Conservation (phyloP, 2,797 vertebrate genomes). For the Syndactyla subalaris region DNA sequence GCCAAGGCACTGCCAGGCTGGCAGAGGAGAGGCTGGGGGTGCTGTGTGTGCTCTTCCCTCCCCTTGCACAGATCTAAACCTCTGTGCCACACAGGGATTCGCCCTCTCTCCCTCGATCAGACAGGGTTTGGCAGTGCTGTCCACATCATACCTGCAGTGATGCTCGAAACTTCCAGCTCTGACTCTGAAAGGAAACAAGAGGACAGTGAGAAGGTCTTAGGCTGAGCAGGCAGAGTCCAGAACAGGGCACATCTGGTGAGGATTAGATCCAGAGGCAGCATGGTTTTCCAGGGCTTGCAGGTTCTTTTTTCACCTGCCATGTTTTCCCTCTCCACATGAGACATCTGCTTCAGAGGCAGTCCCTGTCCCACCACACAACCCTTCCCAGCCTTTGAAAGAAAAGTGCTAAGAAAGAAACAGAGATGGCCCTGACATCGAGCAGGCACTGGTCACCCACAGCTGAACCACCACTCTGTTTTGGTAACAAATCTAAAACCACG, state of each 20-base stretch:
- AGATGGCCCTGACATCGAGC: not conserved
- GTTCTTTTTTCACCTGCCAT: not conserved
- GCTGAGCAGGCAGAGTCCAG: not conserved
- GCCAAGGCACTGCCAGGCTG: not conserved
- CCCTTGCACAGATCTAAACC: not conserved
- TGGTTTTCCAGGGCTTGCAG: not conserved
- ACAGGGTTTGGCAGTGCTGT: not conserved
- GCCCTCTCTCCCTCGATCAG: not conserved
- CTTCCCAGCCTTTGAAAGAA: not conserved
- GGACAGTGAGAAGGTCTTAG: not conserved
- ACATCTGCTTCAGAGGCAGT: not conserved
- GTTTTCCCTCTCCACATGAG: not conserved
- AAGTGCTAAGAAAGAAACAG: not conserved
- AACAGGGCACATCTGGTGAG: fast-evolving
- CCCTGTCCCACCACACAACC: not conserved
- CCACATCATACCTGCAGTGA: not conserved
- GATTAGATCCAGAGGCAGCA: not conserved
- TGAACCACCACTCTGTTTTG: not conserved
- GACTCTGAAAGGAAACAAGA: conserved; percentile 55
- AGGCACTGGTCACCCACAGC: not conserved
- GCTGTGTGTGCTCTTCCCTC: not conserved
- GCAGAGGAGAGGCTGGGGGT: not conserved
- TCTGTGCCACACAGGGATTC: not conserved
- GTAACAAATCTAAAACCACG: not conserved
- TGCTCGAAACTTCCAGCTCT: not conserved